Evolutionary conservation across 2,888 invertebrate species (phyloP).

Genomic region (Phortica okadai): DNA sequence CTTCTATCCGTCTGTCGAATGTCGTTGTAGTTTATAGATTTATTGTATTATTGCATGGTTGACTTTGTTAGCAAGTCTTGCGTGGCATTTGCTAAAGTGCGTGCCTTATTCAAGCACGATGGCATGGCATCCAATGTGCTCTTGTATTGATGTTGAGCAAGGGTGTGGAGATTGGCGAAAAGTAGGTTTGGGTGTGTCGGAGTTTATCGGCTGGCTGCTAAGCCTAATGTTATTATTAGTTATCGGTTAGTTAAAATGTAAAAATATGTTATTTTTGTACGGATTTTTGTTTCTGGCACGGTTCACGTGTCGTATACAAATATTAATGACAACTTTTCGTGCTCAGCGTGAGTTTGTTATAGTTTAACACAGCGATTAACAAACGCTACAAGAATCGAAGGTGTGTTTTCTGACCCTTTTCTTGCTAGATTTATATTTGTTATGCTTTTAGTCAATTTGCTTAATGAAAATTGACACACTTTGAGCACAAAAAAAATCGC

Average conservation of each 20-base stretch:
- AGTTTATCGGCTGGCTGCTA: not conserved
- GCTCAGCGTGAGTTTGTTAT: conserved; percentile 9
- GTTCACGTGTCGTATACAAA: not conserved
- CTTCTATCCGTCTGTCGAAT: not conserved
- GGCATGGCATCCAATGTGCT: not conserved
- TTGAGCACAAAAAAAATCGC: too few species aligned
- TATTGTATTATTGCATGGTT: conserved; percentile 32
- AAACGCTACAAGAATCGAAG: not conserved
- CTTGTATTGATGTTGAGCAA: not conserved
- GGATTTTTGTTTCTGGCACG: not conserved
- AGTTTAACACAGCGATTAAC: not conserved
- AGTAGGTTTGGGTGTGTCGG: not conserved
- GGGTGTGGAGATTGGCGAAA: not conserved
- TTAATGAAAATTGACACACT: too few species aligned
- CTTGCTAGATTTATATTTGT: not conserved
- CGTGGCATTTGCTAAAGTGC: conserved; percentile 21
- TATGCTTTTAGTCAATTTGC: not conserved
- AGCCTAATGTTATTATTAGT: conserved; percentile 29
- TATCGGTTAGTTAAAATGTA: not conserved
- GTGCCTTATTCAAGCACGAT: not conserved
- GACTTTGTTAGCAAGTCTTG: conserved; percentile 22
- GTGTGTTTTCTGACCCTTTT: not conserved
- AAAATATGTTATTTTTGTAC: not conserved
- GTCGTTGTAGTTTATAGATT: conserved; percentile 24
- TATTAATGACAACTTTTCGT: conserved; percentile 23